These are phyloP conservation scores for Eledona agricola DNA, from an alignment of 2,888 invertebrate species.

Conservation along the genomic window DNA sequence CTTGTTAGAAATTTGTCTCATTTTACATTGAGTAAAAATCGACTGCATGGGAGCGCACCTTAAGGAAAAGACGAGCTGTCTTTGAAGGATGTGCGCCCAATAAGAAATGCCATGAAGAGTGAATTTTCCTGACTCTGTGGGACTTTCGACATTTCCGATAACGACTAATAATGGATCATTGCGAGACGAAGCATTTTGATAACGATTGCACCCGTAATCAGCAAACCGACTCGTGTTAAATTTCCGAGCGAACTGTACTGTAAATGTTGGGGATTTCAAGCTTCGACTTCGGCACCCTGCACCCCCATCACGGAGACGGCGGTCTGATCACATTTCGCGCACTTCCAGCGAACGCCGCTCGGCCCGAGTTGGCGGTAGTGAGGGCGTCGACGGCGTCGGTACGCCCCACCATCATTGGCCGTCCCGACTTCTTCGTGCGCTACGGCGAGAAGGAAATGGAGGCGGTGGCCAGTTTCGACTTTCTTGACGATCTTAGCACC, in stretches of 20 bases:
- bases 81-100: too few species aligned
- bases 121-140: too few species aligned
- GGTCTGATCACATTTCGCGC: slow-evolving; percentile 53
- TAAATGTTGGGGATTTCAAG: slow-evolving; percentile 61
- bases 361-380: slow-evolving; percentile 67
- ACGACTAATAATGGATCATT: too few species aligned
- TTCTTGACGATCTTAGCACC: slow-evolving; percentile 72
- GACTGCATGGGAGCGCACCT: too few species aligned
- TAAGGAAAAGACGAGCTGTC: too few species aligned
- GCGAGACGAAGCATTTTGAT: slow-evolving; percentile 1
- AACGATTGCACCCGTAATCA: too few species aligned
- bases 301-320: slow-evolving; percentile 63
- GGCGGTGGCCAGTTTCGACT: slow-evolving; percentile 82
- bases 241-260: slow-evolving; percentile 52
- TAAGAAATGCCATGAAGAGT: too few species aligned
- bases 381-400: slow-evolving; percentile 64
- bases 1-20: too few species aligned
- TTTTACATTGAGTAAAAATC: too few species aligned
- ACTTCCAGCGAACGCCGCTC: slow-evolving; percentile 69
- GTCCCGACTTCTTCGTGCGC: slow-evolving; percentile 79
- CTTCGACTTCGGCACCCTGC: slow-evolving; percentile 61
- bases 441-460: slow-evolving; percentile 81
- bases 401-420: slow-evolving; percentile 78
- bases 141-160: too few species aligned
- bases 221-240: slow-evolving; percentile 40